Base-by-base conservation (phyloP, 2,888 invertebrate species). In the Cremastinae sp. region DNA sequence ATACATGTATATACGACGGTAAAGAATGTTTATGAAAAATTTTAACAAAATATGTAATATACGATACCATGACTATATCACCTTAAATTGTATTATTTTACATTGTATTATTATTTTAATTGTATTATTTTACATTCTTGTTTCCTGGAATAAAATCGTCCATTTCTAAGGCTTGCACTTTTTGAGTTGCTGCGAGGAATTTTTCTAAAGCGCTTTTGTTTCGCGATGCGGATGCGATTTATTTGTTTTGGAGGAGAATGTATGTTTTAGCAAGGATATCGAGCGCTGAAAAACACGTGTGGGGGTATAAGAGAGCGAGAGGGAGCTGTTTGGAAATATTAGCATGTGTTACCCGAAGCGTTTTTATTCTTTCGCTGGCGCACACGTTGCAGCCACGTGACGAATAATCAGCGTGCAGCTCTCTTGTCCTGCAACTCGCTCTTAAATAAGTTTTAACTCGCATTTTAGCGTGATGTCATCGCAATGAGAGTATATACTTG, bases 381-480 rank as follows among this genome's bases (percentile, higher is more conserved):
- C 64, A 76, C 76, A 76, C 76, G 73, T 76, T 76, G 76, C 76
- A 61, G 76, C 76, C 76, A 76, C 76, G 76, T 76, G 76, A 69
- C 54, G 41, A 54, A n/a, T n/a, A n/a, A 56, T 49, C 61, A 56
- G 38, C 51, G 20, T 51, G 53, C 68, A 45, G 45, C 51, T 53
- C 16, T 43, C 16, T 36, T 64, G 43, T 47, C 41, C 53, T 58
- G 28, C 53, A 75, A 66, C 62, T 43, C 28, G 28, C 28, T 2
- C 28, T 28, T 3, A 28, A 28, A 69, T 51, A 20, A 71, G 78
- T 70, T 74, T 71, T 74, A 28, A 28, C 74, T 12, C 7, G 20
- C 7, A 58, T 51, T 28, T 28, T 28, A 2, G 36, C 79, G 80
- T 82, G 82, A 82, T 79, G 82, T 84, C 84, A 83, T 84, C 81